Evolutionary conservation across 2,113 vertebrate genomes (phyloP), one percentile per base, ranked within the genome.

Genomic region (Tursiops truncatus): DNA sequence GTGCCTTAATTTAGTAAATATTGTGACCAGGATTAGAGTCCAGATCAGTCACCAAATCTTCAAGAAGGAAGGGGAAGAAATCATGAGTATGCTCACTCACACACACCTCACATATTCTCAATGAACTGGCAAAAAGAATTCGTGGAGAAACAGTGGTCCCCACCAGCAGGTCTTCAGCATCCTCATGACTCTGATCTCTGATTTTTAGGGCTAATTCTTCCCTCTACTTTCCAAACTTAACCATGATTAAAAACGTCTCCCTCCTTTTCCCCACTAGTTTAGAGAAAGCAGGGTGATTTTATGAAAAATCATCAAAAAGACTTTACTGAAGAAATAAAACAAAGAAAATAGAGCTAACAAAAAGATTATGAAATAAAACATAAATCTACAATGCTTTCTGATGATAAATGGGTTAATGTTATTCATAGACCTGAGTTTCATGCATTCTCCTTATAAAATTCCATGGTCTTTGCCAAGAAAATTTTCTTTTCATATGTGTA

Each of bases 281-380:
- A 47, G 10, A 60, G 12, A 81, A 94, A 92, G 68, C 1, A 53
- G 17, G 1, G 2, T 68, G 36, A 95, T 41, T 14, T 81, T 70
- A 73, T 56, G n/a, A 92, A 47, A 92, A 70, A 17, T 9, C 38
- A 94, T 80, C 63, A 38, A 58, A 67, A 84, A 41, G 10, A 62
- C 1, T 56, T 60, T 88, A 47, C 67, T 68, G 25, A 76, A 21
- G 33, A 77, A 89, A 90, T 36, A 79, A 36, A 74, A 0, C 14
- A 76, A 91, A 62, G 44, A 3, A 56, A 58, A 26, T 23, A 71
- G 17, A 74, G 6, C 23, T 36, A 90, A 80, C 5, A 79, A 47
- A 62, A 71, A 50, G 31, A 62, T 41, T 47, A 28, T 33, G 28
- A 56, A 95, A 20, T 41, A 90, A 70, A 44, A 74, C 31, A 28